Percentiles rank a stretch among this genome's conserved stretches.
Evolutionary conservation across 2,797 vertebrate genomes (phyloP).

Genomic region (Cynodonichthys magdalenae): DNA sequence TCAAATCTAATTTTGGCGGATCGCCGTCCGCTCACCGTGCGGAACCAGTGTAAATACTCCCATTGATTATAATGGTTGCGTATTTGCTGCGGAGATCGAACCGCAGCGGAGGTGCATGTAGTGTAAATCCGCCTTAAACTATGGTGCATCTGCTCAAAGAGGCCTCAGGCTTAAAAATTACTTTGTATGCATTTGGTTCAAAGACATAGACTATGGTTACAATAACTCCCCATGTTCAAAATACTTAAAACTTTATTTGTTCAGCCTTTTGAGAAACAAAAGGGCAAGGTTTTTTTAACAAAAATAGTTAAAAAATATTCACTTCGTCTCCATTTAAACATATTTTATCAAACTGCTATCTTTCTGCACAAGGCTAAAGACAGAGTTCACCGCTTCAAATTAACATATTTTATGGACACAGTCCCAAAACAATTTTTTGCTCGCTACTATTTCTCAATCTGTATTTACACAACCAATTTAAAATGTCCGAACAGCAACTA

Average conservation of each 20-base stretch:
- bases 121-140: too few relatives aligned
- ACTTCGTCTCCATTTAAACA: background rate
- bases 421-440: too few relatives aligned
- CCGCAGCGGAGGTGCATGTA: too few relatives aligned
- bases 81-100: too few relatives aligned
- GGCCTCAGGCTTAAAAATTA: constrained; percentile 28
- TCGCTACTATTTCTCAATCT: background rate
- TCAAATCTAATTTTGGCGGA: too few relatives aligned
- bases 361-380: too few relatives aligned
- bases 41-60: too few relatives aligned
- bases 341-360: background rate
- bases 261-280: background rate
- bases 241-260: background rate
- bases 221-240: background rate
- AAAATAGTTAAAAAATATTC: background rate
- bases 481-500: too few relatives aligned
- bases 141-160: constrained; percentile 27
- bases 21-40: too few relatives aligned
- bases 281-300: background rate
- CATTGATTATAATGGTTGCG: too few relatives aligned
- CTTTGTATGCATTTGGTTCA: background rate
- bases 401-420: background rate
- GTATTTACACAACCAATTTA: background rate
- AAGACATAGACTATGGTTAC: background rate
- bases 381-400: background rate